Evolutionary conservation across 2,888 invertebrate genomes (phyloP), one percentile per base, ranked within the genome.

Genomic region (Phrixothrix hirtus): DNA sequence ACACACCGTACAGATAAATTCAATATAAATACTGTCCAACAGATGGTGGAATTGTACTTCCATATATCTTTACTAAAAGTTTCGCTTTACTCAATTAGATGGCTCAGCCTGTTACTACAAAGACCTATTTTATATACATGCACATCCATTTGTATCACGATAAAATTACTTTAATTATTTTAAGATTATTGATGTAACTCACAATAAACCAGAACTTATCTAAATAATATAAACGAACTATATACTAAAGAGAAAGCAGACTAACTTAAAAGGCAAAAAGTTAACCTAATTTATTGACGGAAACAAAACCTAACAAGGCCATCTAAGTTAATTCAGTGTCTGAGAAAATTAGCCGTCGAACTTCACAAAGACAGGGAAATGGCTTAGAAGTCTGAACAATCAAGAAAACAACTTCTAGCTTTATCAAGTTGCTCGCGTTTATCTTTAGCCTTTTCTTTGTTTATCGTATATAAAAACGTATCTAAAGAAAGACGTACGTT

Each of bases 301-400:
- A 60, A 62, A 62, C 59, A 60, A 60, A 62, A 59, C 58, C 57
- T 55, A 62, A 61, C 62, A 57, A 61, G 60, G 55, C 57, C 42
- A 59, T 60, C 58, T 55, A 58, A 63, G 60, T 61, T 61, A 63
- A 61, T 63, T 60, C 61, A 54, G 52, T 51, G 60, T 54, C 59
- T 57, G 63, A 56, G 62, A 61, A 60, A 62, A 63, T 63, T 62
- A 63, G 59, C 60, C 60, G 60, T 61, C 58, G 61, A 62, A 61
- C 56, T 63, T 59, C 58, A 60, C 60, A 61, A 63, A 63, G 59
- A 55, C 58, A 49, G 57, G 59, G 61, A 61, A 63, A 62, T 58
- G 59, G 59, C 56, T 59, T 55, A 60, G 62, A 61, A 63, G 62
- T 55, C 58, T 54, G 59, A 57, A 57, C 61, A 63, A 62, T 63